Base-by-base conservation (phyloP, 2,113 vertebrate genomes). In the Chrysochloris asiatica region DNA sequence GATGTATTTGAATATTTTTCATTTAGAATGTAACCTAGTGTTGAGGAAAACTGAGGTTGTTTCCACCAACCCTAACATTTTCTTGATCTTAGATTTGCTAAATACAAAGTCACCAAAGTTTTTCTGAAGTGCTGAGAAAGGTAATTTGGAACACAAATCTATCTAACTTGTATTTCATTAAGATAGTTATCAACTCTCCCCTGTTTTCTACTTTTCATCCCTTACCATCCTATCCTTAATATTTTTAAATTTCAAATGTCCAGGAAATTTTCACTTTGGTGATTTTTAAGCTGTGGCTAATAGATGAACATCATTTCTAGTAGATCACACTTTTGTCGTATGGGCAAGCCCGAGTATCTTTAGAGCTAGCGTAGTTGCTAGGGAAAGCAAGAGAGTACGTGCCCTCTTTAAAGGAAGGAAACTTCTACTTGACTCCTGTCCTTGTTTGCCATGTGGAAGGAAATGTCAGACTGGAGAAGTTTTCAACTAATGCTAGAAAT, bases 1-100 rank as follows among this genome's bases (percentile, higher is more conserved):
- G 83, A 96, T 93, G 80, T 65, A 93, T 93, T 86, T 92, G 28
- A 95, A 90, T 83, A 93, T 95, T 95, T 93, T 94, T 90, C 83
- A 91, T 61, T 82, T 89, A 91, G 19, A 88, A 93, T 95, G 69
- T 83, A 86, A 73, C 73, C 89, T 30, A 75, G 69, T 90, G 54
- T 61, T 85, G 84, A 94, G 86, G 80, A 67, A 93, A 78, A 89
- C 22, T 47, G 93, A 93, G 75, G 45, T 59, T 28, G 38, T 86
- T 95, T 91, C 72, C 95, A 95, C 36, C 71, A 93, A 95, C 82
- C 33, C 48, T 86, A 3, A 0, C 8, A 71, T 86, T 90, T 89
- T 93, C 83, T 95, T 95, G 56, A 90, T 41, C 85, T 93, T 83
- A 82, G 61, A 85, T 84, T 97, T 91, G 76, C 61, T 12, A 77